These are phyloP conservation scores for Cistogaster globosa DNA, from an alignment of 2,888 invertebrate genomes.

Conservation along the genomic window DNA sequence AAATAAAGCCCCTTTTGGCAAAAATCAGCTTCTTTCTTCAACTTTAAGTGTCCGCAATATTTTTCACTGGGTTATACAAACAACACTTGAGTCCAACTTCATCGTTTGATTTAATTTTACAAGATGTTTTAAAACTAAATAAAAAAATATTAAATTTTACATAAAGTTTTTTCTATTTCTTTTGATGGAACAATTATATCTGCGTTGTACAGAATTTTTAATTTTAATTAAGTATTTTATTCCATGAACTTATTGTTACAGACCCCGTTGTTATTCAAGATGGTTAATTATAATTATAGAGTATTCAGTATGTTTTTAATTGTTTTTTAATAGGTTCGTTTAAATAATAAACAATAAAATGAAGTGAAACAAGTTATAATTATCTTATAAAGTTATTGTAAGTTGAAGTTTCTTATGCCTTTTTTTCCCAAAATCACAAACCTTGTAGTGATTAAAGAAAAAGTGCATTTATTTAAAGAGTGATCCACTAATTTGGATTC, in stretches of 20 bases:
- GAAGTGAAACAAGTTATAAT: not conserved
- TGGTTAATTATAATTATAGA: slow-evolving; percentile 68
- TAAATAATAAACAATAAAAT: slow-evolving; percentile 45
- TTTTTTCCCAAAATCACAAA: not conserved
- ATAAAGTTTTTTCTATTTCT: slow-evolving; percentile 40
- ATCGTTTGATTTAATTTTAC: slow-evolving; percentile 46
- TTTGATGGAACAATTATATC: slow-evolving; percentile 50
- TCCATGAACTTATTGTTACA: slow-evolving; percentile 40
- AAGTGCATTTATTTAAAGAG: too few species aligned
- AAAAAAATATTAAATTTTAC: slow-evolving; percentile 24
- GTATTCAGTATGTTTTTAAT: slow-evolving; percentile 69
- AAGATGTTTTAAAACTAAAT: slow-evolving; percentile 45
- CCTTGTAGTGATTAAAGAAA: not conserved
- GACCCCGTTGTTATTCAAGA: slow-evolving; percentile 50
- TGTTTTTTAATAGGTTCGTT: slow-evolving; percentile 59
- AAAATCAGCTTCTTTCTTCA: not conserved
- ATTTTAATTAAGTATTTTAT: slow-evolving; percentile 43
- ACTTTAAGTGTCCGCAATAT: not conserved
- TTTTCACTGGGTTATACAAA: slow-evolving; percentile 1
- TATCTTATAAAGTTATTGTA: not conserved
- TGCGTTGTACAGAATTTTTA: slow-evolving; percentile 52
- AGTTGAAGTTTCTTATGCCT: not conserved
- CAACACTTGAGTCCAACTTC: slow-evolving; percentile 1
- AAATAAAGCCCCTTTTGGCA: not conserved
- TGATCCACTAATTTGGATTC: too few species aligned